Percentiles rank a stretch among this genome's conserved stretches.
These are phyloP conservation scores for Nudaria mundana DNA, from an alignment of 2,888 invertebrate genomes.

Conservation along the genomic window DNA sequence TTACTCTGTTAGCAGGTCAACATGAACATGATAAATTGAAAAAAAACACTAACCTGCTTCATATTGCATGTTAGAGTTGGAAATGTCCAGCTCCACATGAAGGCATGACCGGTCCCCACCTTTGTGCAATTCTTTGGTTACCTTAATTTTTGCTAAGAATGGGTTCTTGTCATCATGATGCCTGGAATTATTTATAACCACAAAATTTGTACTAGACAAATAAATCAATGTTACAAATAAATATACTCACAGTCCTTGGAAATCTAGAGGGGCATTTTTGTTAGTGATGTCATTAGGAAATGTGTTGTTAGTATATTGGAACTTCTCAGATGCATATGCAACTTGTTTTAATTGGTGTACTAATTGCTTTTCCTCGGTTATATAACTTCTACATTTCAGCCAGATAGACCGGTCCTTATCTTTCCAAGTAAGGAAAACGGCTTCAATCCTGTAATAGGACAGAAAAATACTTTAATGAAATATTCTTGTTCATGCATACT, in stretches of 20 bases:
- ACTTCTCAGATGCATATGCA: constrained; percentile 84
- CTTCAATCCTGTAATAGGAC: constrained; percentile 90
- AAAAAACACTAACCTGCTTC: constrained; percentile 82
- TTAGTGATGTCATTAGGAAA: constrained; percentile 97
- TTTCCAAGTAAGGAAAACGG: constrained; percentile 99
- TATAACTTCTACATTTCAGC: constrained; percentile 96
- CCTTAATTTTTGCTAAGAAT: constrained; percentile 91
- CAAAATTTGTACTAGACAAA: not conserved
- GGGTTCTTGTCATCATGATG: constrained; percentile 99
- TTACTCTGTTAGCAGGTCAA: too few species aligned
- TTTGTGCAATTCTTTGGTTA: constrained; percentile 94
- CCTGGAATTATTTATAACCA: constrained; percentile 68
- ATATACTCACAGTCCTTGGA: constrained; percentile 94
- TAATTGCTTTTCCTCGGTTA: constrained; percentile 94
- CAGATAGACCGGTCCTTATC: constrained; percentile 99
- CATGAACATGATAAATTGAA: not conserved
- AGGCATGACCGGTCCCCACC: constrained; percentile 94
- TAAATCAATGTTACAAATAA: not conserved
- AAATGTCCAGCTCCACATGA: constrained; percentile 98
- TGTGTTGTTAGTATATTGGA: constrained; percentile 87
- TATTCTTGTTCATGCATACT: too few species aligned
- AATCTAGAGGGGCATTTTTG: constrained; percentile 89
- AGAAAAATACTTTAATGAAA: not conserved
- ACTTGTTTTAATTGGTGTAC: constrained; percentile 93
- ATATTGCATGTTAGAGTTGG: constrained; percentile 96